Percentiles rank a stretch among this genome's conserved stretches.
phyloP scores from a whole-genome alignment of 2,797 vertebrate genomes.

The Eidolon dupreanum region DNA sequence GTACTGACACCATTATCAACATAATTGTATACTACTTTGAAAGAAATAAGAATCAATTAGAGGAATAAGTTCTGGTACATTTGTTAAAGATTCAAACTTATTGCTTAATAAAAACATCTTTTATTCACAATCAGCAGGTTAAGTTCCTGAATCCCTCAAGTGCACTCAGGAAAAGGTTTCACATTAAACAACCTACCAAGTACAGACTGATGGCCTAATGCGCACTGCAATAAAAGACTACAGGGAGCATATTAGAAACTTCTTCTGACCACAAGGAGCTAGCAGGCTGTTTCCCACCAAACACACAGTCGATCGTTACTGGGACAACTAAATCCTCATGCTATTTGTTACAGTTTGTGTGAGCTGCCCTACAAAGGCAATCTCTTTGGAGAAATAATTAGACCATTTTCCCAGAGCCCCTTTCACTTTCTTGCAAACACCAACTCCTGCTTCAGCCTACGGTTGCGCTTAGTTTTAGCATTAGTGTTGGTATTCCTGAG shows the following conservation, averaged over 20 bases:
- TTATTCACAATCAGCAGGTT: constrained; percentile 54
- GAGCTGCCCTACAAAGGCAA: constrained; percentile 62
- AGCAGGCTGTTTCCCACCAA: constrained; percentile 50
- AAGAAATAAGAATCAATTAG: constrained; percentile 38
- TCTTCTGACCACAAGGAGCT: constrained; percentile 43
- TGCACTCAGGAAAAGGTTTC: constrained; percentile 34
- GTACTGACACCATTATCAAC: constrained; percentile 7
- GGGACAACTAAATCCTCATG: constrained; percentile 35
- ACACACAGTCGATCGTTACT: not conserved
- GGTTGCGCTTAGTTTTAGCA: not conserved
- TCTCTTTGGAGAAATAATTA: constrained; percentile 37
- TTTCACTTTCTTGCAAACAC: constrained; percentile 34
- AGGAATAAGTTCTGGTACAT: not conserved
- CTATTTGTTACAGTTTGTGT: constrained; percentile 20
- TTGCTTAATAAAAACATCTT: constrained; percentile 26
- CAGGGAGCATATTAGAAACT: constrained; percentile 35
- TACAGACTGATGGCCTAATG: constrained; percentile 53
- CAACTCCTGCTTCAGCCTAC: not conserved
- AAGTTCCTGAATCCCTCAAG: constrained; percentile 52
- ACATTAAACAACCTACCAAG: constrained; percentile 6
- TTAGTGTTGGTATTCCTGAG: not conserved
- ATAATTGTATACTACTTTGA: constrained; percentile 2
- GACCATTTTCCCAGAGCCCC: constrained; percentile 48
- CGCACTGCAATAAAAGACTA: constrained; percentile 24
- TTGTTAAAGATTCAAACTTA: constrained; percentile 46